phyloP scores from a whole-genome alignment of 2,888 invertebrate species.

The Lutraria lutraria region DNA sequence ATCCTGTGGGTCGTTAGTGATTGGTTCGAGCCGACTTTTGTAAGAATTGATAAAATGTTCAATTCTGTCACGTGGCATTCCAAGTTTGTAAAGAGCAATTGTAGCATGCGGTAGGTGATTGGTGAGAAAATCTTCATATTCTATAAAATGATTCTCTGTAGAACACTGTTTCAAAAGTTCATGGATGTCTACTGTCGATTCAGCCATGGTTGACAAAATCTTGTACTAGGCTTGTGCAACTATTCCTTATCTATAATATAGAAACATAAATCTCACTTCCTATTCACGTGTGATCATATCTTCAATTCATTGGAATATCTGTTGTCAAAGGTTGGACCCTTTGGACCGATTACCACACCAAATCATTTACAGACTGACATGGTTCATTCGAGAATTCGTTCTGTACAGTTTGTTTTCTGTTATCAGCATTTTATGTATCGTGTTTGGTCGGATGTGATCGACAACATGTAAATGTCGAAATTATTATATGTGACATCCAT shows the following conservation, averaged over 20 bases:
- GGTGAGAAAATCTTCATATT: conserved; percentile 54
- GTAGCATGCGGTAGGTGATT: conserved; percentile 67
- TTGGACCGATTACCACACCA: too few relatives aligned
- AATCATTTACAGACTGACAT: too few relatives aligned
- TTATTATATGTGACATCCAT: too few relatives aligned
- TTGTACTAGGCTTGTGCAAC: neutral
- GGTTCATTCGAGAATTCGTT: too few relatives aligned
- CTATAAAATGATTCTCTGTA: conserved; percentile 60
- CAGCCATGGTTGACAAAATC: neutral
- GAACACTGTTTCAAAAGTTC: conserved; percentile 42
- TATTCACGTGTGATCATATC: too few relatives aligned
- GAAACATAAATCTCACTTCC: too few relatives aligned
- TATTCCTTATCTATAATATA: neutral
- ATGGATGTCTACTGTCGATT: neutral
- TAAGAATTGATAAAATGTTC: conserved; percentile 60
- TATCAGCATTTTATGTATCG: too few relatives aligned
- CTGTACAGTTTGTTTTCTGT: too few relatives aligned
- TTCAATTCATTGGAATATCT: too few relatives aligned
- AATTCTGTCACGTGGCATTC: conserved; percentile 47
- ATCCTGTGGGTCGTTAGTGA: conserved; percentile 34
- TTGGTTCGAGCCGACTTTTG: conserved; percentile 41
- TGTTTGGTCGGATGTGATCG: too few relatives aligned
- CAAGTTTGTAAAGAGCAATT: conserved; percentile 64
- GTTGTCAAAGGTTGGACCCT: too few relatives aligned
- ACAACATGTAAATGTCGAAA: too few relatives aligned